Base-by-base conservation (phyloP, 2,888 invertebrate genomes). In the Chrysotoxum bicinctum region DNA sequence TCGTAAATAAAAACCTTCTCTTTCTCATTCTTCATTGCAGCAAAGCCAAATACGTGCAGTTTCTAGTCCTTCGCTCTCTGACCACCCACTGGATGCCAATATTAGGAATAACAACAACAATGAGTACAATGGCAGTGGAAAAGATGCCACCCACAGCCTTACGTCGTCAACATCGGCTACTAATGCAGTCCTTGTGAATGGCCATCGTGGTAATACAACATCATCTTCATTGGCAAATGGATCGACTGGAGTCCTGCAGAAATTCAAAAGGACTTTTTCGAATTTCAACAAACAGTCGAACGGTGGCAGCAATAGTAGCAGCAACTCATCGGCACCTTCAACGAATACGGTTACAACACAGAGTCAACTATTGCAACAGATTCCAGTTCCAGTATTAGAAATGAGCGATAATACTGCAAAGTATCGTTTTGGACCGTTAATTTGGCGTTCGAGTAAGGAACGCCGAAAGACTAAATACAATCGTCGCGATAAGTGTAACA, bases 361-460 rank as follows among this genome's bases (percentile, higher is more conserved):
- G 45, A 43, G 23, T 45, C 80, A 81, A 9, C 56, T 69, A 50
- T 58, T 81, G 26, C 85, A 85, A 64, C 85, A 85, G 23, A 81
- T 81, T 73, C 85, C 87, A n/a, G 87, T 87, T 30, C 86, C 88
- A 68, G 81, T 85, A 32, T 43, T 77, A 21, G 85, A 85, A 58
- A 80, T 85, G 81, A 43, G 81, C n/a, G 85, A 85, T 43, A 81
- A 73, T 56, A 77, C 72, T 1, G 45, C 88, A 7, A 91, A 90
- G 87, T 91, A 91, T 90, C 95, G 95, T 88, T 95, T 95, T 90
- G 95, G 95, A n/a, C 94, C 95, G 32, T 92, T 95, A 69, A 94
- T 95, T 74, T 95, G 95, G 95, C 93, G 95, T 82, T 94, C 94
- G 21, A 95, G 95, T 89, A 95, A 95, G 90, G 95, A 95, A 89